Evolutionary conservation across 2,888 invertebrate genomes (phyloP), one percentile per base, ranked within the genome.

Genomic region (Drosophila koepferae): DNA sequence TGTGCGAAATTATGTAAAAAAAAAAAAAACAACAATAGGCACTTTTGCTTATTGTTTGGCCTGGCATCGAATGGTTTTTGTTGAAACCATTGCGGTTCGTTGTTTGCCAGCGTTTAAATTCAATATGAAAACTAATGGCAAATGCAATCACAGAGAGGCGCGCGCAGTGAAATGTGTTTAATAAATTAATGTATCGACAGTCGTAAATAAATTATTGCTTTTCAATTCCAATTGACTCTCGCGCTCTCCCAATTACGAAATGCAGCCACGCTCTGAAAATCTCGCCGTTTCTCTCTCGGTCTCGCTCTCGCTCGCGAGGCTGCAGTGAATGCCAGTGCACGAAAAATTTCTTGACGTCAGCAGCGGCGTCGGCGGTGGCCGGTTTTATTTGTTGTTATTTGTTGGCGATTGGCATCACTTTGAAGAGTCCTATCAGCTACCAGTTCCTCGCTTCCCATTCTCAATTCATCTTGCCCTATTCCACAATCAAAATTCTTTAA

Each of bases 1-100:
- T 63, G 79, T 82, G 83, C 83, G 53, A 85, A 85, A 85, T 85
- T 84, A 85, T 85, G 82, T 85, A 86, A 85, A 84, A 80, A 78
- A 83, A 23, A 23, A 3, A 23, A 86, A 85, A 80, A 78, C 78
- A 83, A 84, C 80, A 84, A 86, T 76, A 80, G 61, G 55, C 75
- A 69, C 58, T 75, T 66, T 69, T 75, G 75, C 64, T 60, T 70
- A 78, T 78, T 73, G 78, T 76, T 72, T 58, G 62, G 41, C 44
- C 40, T 76, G 53, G 63, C 72, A 60, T 67, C 72, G 40, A 60
- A 65, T 71, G 36, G 36, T 54, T 44, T 36, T 65, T n/a, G 49
- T 49, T 49, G n/a, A 2, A 49, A 16, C 16, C 18, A 38, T 53
- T 58, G 38, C 36, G 60, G 48, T 18, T 60, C 40, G 56, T 46